A percentile compares a stretch with the other conserved stretches of the same genome.
Evolutionary conservation across 2,797 vertebrate species (phyloP).

Genomic region (Enteromius fasciolatus): DNA sequence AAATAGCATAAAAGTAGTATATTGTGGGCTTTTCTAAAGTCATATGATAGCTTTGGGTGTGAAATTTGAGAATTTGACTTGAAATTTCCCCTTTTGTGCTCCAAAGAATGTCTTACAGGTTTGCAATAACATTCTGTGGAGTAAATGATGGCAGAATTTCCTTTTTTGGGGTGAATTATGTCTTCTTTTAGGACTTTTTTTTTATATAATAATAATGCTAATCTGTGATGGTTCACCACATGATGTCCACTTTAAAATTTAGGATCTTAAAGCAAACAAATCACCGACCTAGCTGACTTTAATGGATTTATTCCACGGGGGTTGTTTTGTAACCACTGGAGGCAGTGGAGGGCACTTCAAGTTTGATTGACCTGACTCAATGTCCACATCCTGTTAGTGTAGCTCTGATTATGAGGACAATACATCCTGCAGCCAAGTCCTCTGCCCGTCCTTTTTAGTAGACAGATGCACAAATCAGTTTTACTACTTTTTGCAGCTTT

Average conservation of each 20-base stretch:
- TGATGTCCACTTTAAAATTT: not conserved
- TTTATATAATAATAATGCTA: not conserved
- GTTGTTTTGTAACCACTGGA: slow-evolving; percentile 6
- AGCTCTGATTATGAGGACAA: not conserved
- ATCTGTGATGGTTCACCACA: not conserved
- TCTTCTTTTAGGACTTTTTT: not conserved
- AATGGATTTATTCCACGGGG: not conserved
- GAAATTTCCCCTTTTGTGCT: not conserved
- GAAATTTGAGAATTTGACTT: not conserved
- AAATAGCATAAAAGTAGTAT: not conserved
- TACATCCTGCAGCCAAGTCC: not conserved
- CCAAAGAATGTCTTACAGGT: not conserved
- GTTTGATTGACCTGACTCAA: slow-evolving; percentile 33
- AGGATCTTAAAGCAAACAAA: not conserved
- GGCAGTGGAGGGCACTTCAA: not conserved
- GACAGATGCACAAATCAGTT: not conserved
- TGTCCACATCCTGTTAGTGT: not conserved
- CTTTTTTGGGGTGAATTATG: not conserved
- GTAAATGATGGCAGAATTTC: not conserved
- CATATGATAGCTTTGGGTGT: not conserved
- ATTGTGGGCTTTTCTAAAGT: not conserved
- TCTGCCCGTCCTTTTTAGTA: not conserved
- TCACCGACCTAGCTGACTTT: not conserved
- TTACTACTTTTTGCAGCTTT: not conserved
- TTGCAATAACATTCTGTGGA: not conserved